phyloP scores from a whole-genome alignment of 2,113 vertebrate genomes.

The Neomonachus schauinslandi region DNA sequence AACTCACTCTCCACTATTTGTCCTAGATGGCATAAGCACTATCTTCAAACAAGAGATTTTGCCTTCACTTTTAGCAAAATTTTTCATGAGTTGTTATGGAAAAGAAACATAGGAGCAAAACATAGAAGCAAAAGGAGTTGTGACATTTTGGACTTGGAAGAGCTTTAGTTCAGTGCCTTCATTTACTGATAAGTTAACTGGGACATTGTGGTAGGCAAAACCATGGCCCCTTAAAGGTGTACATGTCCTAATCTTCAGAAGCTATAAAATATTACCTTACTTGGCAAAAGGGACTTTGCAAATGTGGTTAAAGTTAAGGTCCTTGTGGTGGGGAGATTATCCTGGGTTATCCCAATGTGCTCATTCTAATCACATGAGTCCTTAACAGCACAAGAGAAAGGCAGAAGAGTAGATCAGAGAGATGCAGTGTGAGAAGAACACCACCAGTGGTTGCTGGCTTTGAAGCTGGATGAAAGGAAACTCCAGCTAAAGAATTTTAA shows the following conservation, averaged over 20 bases:
- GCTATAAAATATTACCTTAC: background rate
- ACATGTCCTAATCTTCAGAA: background rate
- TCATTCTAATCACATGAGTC: background rate
- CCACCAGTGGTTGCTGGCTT: background rate
- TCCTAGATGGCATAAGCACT: background rate
- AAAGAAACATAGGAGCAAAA: background rate
- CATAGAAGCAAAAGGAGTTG: background rate
- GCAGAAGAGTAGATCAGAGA: background rate
- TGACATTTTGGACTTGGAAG: background rate
- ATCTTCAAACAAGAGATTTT: background rate
- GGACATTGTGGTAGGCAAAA: background rate
- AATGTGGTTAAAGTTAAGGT: background rate
- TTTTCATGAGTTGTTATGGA: background rate
- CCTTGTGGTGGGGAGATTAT: background rate
- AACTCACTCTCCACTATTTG: background rate
- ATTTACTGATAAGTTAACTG: background rate
- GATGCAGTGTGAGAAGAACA: background rate
- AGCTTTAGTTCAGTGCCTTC: background rate
- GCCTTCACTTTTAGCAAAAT: background rate
- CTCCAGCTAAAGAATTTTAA: background rate
- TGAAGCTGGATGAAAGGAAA: background rate
- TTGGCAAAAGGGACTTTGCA: background rate
- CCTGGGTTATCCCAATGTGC: background rate
- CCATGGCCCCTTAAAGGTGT: background rate
- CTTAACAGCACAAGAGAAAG: background rate